These are phyloP conservation scores for Labroides dimidiatus DNA, from an alignment of 2,797 vertebrate species.

Conservation along the genomic window DNA sequence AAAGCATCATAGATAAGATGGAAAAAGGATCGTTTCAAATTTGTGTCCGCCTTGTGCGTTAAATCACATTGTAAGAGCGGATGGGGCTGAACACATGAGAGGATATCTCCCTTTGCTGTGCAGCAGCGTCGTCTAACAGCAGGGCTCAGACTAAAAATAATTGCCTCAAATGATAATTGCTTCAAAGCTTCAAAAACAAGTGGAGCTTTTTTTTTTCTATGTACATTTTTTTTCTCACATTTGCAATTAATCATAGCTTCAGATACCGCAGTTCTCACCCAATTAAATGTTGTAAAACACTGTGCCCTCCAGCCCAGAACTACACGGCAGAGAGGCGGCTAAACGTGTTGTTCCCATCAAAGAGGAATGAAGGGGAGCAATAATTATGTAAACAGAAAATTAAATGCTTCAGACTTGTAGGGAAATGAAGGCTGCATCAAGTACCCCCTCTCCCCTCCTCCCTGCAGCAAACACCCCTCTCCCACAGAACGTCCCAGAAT, in stretches of 20 bases:
- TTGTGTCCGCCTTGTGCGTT: conserved; percentile 11
- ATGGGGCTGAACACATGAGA: conserved; percentile 38
- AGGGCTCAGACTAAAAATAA: conserved; percentile 60
- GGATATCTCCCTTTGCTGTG: conserved; percentile 27
- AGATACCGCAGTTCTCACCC: conserved; percentile 63
- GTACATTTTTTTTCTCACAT: conserved; percentile 32
- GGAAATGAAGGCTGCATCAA: conserved; percentile 54
- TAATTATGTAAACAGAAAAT: conserved; percentile 77
- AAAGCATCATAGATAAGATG: conserved; percentile 26
- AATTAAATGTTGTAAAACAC: conserved; percentile 71
- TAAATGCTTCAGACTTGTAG: conserved; percentile 65
- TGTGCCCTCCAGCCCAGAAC: conserved; percentile 56
- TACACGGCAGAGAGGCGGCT: conserved; percentile 41
- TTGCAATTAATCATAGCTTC: conserved; percentile 73
- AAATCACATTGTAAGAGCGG: conserved; percentile 31
- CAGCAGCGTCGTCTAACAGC: conserved; percentile 47
- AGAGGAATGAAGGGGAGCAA: conserved; percentile 59
- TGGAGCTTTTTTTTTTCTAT: background rate
- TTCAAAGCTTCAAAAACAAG: conserved; percentile 68
- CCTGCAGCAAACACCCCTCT: conserved; percentile 13
- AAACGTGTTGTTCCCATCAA: conserved; percentile 66
- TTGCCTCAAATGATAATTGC: conserved; percentile 76
- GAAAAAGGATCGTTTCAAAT: conserved; percentile 39
- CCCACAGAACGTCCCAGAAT: conserved; percentile 35
- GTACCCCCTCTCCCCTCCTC: conserved; percentile 10